Evolutionary conservation across 37 sponge, comb jelly and placozoan genomes (phyloP).

Genomic region (Crambe crambe): DNA sequence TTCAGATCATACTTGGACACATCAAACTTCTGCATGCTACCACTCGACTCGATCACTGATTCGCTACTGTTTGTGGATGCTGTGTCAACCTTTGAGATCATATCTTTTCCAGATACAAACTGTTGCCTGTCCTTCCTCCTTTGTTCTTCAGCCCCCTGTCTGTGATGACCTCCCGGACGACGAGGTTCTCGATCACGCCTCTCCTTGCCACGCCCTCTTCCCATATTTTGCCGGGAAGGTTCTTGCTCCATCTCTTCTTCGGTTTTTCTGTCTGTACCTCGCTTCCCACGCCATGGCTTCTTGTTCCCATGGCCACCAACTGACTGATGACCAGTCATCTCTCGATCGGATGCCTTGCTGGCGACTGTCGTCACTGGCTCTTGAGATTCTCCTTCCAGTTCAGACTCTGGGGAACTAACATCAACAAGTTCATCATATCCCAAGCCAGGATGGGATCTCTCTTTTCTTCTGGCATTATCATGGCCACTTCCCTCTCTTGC

Average conservation of each 20-base stretch:
- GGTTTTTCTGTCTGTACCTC: not conserved
- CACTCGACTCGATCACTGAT: not conserved
- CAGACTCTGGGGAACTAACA: constrained; percentile 56
- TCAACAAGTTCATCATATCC: constrained; percentile 41
- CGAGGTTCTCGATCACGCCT: not conserved
- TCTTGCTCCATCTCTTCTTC: not conserved
- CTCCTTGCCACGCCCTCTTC: constrained; percentile 6
- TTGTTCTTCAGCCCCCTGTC: not conserved
- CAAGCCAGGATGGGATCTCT: not conserved
- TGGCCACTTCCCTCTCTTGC: constrained; percentile 2
- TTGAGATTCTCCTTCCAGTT: not conserved
- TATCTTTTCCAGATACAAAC: not conserved
- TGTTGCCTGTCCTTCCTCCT: not conserved
- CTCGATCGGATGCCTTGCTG: not conserved
- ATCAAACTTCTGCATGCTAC: constrained; percentile 4
- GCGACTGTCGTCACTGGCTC: not conserved
- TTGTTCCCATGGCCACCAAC: not conserved
- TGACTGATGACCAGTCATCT: not conserved
- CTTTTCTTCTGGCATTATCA: not conserved
- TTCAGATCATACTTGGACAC: constrained; percentile 46
- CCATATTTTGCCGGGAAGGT: not conserved
- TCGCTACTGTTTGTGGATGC: not conserved
- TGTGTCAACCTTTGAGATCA: not conserved
- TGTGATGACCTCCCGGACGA: not conserved
- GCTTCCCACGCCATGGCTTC: not conserved